These are phyloP conservation scores for Laterallus jamaicensis DNA, from an alignment of 2,113 vertebrate species.

Conservation along the genomic window DNA sequence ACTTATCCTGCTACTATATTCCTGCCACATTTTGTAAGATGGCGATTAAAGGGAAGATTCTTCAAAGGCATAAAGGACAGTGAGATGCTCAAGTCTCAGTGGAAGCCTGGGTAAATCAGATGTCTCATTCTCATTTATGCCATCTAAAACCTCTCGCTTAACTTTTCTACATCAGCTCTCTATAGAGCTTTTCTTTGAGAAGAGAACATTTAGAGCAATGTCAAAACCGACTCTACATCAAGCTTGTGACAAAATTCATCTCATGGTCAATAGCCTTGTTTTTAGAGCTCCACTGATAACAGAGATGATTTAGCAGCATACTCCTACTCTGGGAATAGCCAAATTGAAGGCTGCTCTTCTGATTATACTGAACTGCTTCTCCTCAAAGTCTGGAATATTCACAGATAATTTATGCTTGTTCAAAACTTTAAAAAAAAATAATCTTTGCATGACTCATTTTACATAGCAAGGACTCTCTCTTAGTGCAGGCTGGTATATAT, in stretches of 20 bases:
- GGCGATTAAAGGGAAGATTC: not conserved
- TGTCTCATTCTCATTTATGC: slow-evolving; percentile 46
- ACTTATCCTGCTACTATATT: not conserved
- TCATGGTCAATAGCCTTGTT: slow-evolving; percentile 70
- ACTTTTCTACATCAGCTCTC: slow-evolving; percentile 54
- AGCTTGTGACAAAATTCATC: slow-evolving; percentile 63
- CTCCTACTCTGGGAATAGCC: slow-evolving; percentile 39
- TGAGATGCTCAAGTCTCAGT: not conserved
- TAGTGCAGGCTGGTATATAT: not conserved
- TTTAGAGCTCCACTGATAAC: slow-evolving; percentile 64
- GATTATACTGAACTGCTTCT: not conserved
- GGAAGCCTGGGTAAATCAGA: slow-evolving; percentile 49
- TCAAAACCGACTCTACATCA: slow-evolving; percentile 67
- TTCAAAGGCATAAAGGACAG: slow-evolving; percentile 45
- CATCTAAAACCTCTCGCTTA: slow-evolving; percentile 45
- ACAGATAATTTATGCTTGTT: not conserved
- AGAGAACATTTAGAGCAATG: slow-evolving; percentile 58
- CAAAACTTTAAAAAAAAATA: slow-evolving; percentile 53
- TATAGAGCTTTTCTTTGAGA: slow-evolving; percentile 51
- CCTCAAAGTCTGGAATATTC: not conserved
- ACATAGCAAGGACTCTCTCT: slow-evolving; percentile 13
- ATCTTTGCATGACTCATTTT: slow-evolving; percentile 9
- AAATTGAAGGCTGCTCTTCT: slow-evolving; percentile 46
- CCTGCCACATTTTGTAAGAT: not conserved
- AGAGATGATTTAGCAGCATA: slow-evolving; percentile 56